These are phyloP conservation scores for Punctoribates punctum DNA, from an alignment of 2,888 invertebrate genomes.

Conservation along the genomic window DNA sequence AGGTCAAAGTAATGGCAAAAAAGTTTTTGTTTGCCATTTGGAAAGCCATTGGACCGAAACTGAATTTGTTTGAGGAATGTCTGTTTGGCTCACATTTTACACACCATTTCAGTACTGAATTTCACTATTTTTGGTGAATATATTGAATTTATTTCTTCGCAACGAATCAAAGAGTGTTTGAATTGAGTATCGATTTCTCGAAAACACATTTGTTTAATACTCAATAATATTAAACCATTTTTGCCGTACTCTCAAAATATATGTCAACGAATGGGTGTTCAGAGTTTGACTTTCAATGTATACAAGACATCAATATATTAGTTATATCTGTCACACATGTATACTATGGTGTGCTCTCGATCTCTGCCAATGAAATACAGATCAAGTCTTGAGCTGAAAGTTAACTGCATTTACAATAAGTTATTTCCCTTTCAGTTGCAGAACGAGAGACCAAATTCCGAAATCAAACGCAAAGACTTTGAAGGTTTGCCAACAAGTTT, in stretches of 20 bases:
- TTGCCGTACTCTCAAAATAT: not conserved
- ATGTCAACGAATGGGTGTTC: not conserved
- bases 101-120: not conserved
- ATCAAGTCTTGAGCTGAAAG: not conserved
- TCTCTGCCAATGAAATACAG: not conserved
- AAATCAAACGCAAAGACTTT: conserved; percentile 22
- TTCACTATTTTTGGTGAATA: not conserved
- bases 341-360: not conserved
- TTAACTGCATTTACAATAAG: not conserved
- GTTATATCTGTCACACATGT: not conserved
- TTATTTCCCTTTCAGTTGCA: conserved; percentile 18
- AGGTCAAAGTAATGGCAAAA: conserved; percentile 6
- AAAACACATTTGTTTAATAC: too few relatives aligned
- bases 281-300: not conserved
- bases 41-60: not conserved
- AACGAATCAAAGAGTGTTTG: not conserved
- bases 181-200: not conserved
- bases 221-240: not conserved
- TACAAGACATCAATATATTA: conserved; percentile 1
- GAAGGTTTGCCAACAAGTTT: conserved; percentile 33
- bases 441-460: not conserved
- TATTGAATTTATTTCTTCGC: not conserved
- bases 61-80: not conserved
- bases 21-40: conserved; percentile 2
- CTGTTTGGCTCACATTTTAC: not conserved